These are phyloP conservation scores for Eueides isabella DNA, from an alignment of 1,140 invertebrate genomes.

Conservation along the genomic window DNA sequence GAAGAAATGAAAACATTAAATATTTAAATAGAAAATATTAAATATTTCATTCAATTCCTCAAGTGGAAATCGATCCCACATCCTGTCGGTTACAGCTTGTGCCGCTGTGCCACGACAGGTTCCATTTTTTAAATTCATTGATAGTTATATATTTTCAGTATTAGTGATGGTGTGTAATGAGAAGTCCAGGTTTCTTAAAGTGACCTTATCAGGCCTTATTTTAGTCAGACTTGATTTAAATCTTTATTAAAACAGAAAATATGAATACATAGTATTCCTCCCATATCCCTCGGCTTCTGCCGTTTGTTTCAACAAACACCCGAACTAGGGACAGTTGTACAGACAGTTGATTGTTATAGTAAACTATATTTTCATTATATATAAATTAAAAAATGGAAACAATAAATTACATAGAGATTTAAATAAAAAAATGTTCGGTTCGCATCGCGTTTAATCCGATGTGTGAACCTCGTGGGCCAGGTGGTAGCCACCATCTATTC, in stretches of 20 bases:
- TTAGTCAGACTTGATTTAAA: slow-evolving; percentile 68
- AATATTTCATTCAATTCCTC: no score
- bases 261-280: slow-evolving; percentile 75
- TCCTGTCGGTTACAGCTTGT: no score
- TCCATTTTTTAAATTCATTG: no score
- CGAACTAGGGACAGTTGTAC: slow-evolving; percentile 63
- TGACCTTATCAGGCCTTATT: slow-evolving; percentile 52
- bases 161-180: slow-evolving; percentile 54
- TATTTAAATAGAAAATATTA: no score
- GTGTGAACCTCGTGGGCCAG: slow-evolving; percentile 57
- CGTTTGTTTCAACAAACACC: slow-evolving; percentile 43
- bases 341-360: slow-evolving; percentile 71
- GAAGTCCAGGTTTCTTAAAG: slow-evolving; percentile 53
- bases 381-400: slow-evolving; percentile 82
- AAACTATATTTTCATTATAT: slow-evolving; percentile 82
- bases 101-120: no score
- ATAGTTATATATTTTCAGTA: no score
- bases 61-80: no score
- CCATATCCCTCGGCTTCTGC: slow-evolving; percentile 44
- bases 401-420: slow-evolving; percentile 78
- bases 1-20: no score
- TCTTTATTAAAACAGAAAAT: slow-evolving; percentile 68
- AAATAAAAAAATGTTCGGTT: slow-evolving; percentile 73
- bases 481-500: slow-evolving; percentile 49
- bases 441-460: slow-evolving; percentile 62